Conservation (phyloP, 2,888 invertebrate genomes). For the Timema cristinae region DNA sequence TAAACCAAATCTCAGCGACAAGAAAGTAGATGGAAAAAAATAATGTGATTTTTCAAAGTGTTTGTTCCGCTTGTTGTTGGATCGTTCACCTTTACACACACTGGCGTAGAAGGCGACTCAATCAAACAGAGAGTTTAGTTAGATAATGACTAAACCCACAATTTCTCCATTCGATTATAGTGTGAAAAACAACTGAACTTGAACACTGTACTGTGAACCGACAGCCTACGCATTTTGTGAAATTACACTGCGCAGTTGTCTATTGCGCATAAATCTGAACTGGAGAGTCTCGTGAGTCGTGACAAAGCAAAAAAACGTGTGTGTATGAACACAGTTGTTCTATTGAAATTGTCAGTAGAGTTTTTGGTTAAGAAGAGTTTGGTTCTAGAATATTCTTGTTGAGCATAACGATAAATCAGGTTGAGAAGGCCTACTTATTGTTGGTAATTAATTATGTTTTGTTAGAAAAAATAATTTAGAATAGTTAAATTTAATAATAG, state of each 20-base stretch:
- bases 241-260: not conserved
- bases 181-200: not conserved
- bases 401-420: slow-evolving; percentile 32
- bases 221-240: not conserved
- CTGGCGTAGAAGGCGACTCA: slow-evolving; percentile 81
- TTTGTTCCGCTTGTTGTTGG: not conserved
- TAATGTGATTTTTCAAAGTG: too few relatives aligned
- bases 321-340: too few relatives aligned
- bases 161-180: not conserved
- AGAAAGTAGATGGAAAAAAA: too few relatives aligned
- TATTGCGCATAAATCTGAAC: not conserved
- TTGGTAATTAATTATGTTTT: slow-evolving; percentile 26
- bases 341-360: too few relatives aligned
- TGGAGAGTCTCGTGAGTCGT: too few relatives aligned
- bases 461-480: too few relatives aligned
- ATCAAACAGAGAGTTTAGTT: slow-evolving; percentile 9
- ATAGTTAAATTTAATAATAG: too few relatives aligned
- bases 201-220: not conserved
- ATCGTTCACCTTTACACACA: slow-evolving; percentile 77
- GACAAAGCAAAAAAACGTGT: too few relatives aligned
- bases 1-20: too few relatives aligned
- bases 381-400: slow-evolving; percentile 19
- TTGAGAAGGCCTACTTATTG: slow-evolving; percentile 33
- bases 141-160: slow-evolving; percentile 12
- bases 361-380: not conserved